These are phyloP conservation scores for Polymixis lichenea DNA, from an alignment of 2,888 invertebrate genomes.

Conservation along the genomic window DNA sequence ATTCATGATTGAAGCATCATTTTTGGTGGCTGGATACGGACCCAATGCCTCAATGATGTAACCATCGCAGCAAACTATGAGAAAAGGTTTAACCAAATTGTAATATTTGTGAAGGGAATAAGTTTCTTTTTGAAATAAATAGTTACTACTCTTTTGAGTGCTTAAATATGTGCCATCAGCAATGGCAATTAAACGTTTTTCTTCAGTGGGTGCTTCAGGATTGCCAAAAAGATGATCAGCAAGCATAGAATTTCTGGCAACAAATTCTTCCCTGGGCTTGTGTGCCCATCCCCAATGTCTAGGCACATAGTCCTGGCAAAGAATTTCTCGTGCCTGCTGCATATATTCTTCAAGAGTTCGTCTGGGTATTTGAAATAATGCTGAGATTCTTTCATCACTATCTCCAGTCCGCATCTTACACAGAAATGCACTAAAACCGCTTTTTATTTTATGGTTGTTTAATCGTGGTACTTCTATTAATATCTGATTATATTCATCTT, in stretches of 20 bases:
- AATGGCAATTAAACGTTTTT: slow-evolving; percentile 16
- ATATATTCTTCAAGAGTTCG: not conserved
- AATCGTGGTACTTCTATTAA: slow-evolving; percentile 5
- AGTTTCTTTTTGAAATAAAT: slow-evolving; percentile 23
- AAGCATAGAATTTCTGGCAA: slow-evolving; percentile 1
- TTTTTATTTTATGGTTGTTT: slow-evolving; percentile 6
- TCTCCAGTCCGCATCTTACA: slow-evolving; percentile 9
- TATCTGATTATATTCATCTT: not conserved
- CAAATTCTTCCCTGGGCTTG: slow-evolving; percentile 12
- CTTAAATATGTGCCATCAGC: slow-evolving; percentile 32
- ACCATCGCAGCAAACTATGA: slow-evolving; percentile 31
- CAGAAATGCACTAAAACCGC: not conserved
- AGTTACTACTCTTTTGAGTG: slow-evolving; percentile 29
- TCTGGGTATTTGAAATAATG: slow-evolving; percentile 5
- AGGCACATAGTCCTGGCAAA: slow-evolving; percentile 3
- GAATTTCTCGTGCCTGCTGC: not conserved
- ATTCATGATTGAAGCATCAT: slow-evolving; percentile 12
- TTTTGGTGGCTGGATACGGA: slow-evolving; percentile 20
- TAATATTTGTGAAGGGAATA: slow-evolving; percentile 28
- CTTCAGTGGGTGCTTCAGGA: slow-evolving; percentile 15
- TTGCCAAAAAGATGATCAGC: slow-evolving; percentile 22
- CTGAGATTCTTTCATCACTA: slow-evolving; percentile 6
- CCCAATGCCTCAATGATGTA: slow-evolving; percentile 25
- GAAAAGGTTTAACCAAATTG: slow-evolving; percentile 28
- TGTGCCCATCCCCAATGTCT: slow-evolving; percentile 13